Evolutionary conservation across 2,797 vertebrate genomes (phyloP), one percentile per base, ranked within the genome.

Genomic region (Hapalemur alaotrensis): DNA sequence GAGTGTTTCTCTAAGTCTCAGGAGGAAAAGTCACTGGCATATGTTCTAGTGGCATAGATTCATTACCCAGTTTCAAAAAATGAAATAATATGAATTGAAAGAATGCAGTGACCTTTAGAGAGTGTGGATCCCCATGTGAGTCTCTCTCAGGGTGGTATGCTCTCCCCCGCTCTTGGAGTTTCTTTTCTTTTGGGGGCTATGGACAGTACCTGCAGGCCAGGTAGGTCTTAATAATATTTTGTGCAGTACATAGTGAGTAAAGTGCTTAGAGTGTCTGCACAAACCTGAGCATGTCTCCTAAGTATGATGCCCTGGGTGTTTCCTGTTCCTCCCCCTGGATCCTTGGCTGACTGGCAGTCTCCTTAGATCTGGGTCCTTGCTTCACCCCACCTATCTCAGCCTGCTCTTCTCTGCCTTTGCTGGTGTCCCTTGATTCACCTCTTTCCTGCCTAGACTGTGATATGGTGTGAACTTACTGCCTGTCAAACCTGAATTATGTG

Each of bases 221-320:
- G 7, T 7, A 23, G 54, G 22, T 59, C 73, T 84, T 43, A 23
- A 25, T 59, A 12, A 5, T 28, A 59, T 38, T 78, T n/a, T 43
- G 4, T 30, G 23, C 57, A 50, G 17, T 30, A 32, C 22, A 41
- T 12, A 2, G 30, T 69, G 18, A 72, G 50, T 1, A 41, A 50
- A 28, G 30, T 5, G 48, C 17, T n/a, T 7, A 7, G 46, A 32
- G 22, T 35, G 8, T n/a, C 13, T 57, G 15, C 12, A 23, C 20
- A 7, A 5, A 35, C 18, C 54, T 48, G 1, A 14, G 54, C 35
- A 12, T 52, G 13, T 79, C 18, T 69, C 38, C 2, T 7, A 25
- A 41, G 11, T 48, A 2, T 32, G 10, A 13, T 30, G 18, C 22
- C 12, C 54, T 14, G 0, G 18, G 20, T 0, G 0, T 14, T 15